A percentile compares a stretch with the other conserved stretches of the same genome.
Conservation (phyloP, 2,113 vertebrate genomes). For the Siniperca chuatsi region DNA sequence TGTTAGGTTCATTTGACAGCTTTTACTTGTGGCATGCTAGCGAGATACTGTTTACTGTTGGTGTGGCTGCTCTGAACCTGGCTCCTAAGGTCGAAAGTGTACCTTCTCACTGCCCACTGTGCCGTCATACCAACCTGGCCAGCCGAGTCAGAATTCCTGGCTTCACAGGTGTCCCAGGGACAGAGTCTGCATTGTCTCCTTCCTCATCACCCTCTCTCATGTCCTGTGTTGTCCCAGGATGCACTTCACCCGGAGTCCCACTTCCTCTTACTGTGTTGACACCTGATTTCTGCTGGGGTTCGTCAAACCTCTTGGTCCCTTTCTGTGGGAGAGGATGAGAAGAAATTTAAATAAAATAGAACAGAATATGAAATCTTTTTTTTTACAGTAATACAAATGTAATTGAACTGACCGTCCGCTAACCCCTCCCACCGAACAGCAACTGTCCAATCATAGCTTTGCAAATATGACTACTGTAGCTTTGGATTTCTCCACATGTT, state of each 20-base stretch:
- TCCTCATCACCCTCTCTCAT: not conserved
- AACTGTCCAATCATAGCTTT: not conserved
- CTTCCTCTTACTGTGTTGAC: not conserved
- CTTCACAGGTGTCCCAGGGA: not conserved
- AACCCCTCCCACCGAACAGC: not conserved
- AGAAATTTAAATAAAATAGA: not conserved
- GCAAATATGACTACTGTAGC: not conserved
- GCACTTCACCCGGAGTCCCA: conserved; percentile 15
- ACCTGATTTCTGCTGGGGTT: not conserved
- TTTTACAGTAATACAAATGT: not conserved
- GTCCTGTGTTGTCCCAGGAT: conserved; percentile 4
- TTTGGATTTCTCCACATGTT: not conserved
- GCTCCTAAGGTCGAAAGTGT: not conserved
- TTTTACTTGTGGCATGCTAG: not conserved
- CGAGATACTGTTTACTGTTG: not conserved
- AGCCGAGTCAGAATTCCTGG: conserved; percentile 43
- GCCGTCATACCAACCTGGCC: conserved; percentile 49
- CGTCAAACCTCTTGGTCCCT: not conserved
- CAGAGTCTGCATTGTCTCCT: not conserved
- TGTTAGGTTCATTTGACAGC: not conserved
- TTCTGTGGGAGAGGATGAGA: conserved; percentile 3
- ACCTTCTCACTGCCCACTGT: not conserved
- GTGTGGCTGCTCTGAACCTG: not conserved
- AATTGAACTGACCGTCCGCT: not conserved
- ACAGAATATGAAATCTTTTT: not conserved